Conservation (phyloP, 2,888 invertebrate genomes). For the Synanthedon myopaeformis region DNA sequence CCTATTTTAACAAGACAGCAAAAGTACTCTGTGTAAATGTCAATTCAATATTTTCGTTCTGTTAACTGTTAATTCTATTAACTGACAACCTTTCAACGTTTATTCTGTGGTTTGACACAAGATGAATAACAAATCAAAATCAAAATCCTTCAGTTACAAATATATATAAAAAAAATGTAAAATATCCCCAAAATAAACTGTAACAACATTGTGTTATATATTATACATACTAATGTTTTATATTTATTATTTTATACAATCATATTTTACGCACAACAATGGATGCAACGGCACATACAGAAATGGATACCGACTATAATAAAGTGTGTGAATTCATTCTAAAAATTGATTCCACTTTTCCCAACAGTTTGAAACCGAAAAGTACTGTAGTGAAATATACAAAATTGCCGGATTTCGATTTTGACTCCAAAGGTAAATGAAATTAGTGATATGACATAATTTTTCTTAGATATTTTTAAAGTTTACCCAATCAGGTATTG, state of each 20-base stretch:
- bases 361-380: conserved; percentile 26
- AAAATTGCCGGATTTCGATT: conserved; percentile 46
- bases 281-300: conserved; percentile 49
- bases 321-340: conserved; percentile 32
- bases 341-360: conserved; percentile 26
- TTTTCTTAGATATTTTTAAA: no score
- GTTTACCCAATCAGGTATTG: no score
- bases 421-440: conserved; percentile 33
- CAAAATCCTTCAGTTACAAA: not conserved
- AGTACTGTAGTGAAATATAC: conserved; percentile 49
- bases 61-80: no score
- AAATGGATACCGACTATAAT: conserved; percentile 28
- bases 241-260: not conserved
- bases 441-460: not conserved
- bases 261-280: conserved; percentile 21
- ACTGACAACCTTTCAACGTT: no score
- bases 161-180: conserved; percentile 20
- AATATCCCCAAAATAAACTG: conserved; percentile 10
- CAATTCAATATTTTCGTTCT: no score
- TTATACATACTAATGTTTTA: not conserved
- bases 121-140: conserved; percentile 36
- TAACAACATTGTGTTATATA: conserved; percentile 5
- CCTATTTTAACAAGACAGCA: no score
- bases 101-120: no score
- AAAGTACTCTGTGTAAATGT: no score